Conservation (phyloP, 1,140 invertebrate species). For the Hyposmocoma kahamanoa region DNA sequence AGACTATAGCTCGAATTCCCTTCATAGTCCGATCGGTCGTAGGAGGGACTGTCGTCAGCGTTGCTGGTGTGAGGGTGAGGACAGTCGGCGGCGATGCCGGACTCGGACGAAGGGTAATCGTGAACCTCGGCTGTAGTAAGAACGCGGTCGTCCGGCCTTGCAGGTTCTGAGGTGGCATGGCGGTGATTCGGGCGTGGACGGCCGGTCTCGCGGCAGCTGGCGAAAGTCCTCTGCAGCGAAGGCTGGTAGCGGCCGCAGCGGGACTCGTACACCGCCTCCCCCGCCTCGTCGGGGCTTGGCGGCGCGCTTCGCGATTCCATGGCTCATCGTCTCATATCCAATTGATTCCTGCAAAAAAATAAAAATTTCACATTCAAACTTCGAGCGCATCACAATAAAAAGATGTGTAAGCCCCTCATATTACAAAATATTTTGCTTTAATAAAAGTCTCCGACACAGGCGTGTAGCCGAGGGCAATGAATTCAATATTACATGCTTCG, state of each 20-base stretch:
- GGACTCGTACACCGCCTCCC: constrained; percentile 62
- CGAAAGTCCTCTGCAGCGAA: constrained; percentile 52
- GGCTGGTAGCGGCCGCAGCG: constrained; percentile 47
- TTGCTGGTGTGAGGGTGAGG: constrained; percentile 56
- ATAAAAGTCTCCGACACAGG: constrained; percentile 31
- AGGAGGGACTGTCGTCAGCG: constrained; percentile 60
- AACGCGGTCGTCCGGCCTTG: constrained; percentile 59
- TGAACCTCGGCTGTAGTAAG: constrained; percentile 70
- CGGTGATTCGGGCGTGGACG: constrained; percentile 58
- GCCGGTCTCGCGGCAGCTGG: constrained; percentile 51
- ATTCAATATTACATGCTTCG: constrained; percentile 56
- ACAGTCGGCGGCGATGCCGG: constrained; percentile 64
- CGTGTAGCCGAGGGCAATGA: constrained; percentile 55
- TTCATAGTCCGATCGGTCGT: constrained; percentile 62
- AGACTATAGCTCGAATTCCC: constrained; percentile 56
- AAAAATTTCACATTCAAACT: neutral
- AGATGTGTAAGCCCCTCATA: constrained; percentile 16
- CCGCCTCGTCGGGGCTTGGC: constrained; percentile 67
- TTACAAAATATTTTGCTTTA: constrained; percentile 33
- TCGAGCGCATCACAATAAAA: neutral
- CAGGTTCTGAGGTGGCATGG: constrained; percentile 61
- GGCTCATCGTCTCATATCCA: constrained; percentile 64
- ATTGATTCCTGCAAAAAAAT: constrained; percentile 44
- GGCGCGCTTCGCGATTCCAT: constrained; percentile 70
- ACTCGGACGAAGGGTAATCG: constrained; percentile 70